Percentiles rank a stretch among this genome's conserved stretches.
Evolutionary conservation across 1,140 invertebrate genomes (phyloP).

Genomic region (Phymastichus coffea): DNA sequence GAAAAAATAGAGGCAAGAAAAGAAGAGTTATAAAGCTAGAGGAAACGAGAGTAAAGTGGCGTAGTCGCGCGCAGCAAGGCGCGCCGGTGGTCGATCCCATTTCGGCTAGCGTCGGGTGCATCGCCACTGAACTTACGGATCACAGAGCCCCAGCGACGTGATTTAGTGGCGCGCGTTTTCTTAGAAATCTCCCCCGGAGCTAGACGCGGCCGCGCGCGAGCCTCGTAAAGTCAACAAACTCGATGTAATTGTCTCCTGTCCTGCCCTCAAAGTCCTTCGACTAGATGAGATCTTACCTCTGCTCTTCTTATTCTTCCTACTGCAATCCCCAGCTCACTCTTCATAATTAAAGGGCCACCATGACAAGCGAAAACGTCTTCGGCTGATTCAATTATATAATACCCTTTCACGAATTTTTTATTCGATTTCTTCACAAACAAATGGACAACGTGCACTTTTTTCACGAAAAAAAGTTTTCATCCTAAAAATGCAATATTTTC

Average conservation of each 20-base stretch:
- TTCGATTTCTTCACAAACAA: no score
- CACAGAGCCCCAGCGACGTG: constrained; percentile 31
- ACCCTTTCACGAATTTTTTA: no score
- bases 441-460: no score
- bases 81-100: constrained; percentile 19
- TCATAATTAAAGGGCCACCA: no score
- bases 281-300: constrained; percentile 43
- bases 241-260: constrained; percentile 44
- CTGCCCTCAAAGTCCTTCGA: constrained; percentile 35
- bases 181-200: constrained; percentile 11
- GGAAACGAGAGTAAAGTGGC: constrained; percentile 9
- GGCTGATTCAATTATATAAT: no score
- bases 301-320: no score
- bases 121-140: constrained; percentile 4
- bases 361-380: no score
- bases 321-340: no score
- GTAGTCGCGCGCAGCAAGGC: background rate
- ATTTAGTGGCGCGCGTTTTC: constrained; percentile 37
- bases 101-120: constrained; percentile 1
- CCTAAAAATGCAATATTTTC: no score
- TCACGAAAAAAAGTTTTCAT: no score
- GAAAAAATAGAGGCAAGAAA: background rate
- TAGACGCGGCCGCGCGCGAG: constrained; percentile 10
- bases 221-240: constrained; percentile 43
- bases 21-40: constrained; percentile 1